Conservation (phyloP, 2,888 invertebrate genomes). For the Hypsopygia costalis region DNA sequence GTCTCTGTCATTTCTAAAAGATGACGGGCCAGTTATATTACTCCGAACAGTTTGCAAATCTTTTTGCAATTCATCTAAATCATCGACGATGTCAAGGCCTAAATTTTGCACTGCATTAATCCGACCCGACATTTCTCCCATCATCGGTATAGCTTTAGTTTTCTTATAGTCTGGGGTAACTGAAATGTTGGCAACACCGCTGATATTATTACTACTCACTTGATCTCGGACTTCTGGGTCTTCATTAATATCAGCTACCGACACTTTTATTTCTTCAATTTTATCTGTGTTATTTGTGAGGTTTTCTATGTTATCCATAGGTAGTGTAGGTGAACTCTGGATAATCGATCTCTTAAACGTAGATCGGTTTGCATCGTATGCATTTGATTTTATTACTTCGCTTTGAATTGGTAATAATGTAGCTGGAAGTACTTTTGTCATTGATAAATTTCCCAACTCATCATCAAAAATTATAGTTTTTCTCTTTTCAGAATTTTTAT, state of each 20-base stretch:
- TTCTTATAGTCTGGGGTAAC: too few species aligned
- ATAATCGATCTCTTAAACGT: too few species aligned
- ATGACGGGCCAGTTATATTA: slow-evolving; percentile 32
- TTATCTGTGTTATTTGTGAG: too few species aligned
- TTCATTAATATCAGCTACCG: too few species aligned
- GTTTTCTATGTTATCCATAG: too few species aligned
- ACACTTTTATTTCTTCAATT: too few species aligned
- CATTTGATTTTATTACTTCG: slow-evolving; percentile 8
- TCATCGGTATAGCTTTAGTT: too few species aligned
- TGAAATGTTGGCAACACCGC: too few species aligned
- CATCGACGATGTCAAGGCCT: slow-evolving; percentile 32
- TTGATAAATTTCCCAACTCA: slow-evolving; percentile 30
- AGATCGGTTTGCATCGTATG: too few species aligned
- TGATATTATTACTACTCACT: too few species aligned
- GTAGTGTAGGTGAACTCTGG: too few species aligned
- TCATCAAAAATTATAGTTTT: slow-evolving; percentile 16
- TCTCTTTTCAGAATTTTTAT: slow-evolving; percentile 1
- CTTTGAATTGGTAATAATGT: slow-evolving; percentile 12
- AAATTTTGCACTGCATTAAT: slow-evolving; percentile 43
- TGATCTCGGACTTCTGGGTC: too few species aligned
- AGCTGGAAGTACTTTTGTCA: slow-evolving; percentile 30
- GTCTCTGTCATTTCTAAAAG: slow-evolving; percentile 29
- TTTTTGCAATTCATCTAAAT: slow-evolving; percentile 57
- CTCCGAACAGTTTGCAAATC: slow-evolving; percentile 32
- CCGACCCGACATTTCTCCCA: slow-evolving; percentile 49